These are phyloP conservation scores for Noctua janthina DNA, from an alignment of 2,888 invertebrate genomes.

Conservation along the genomic window DNA sequence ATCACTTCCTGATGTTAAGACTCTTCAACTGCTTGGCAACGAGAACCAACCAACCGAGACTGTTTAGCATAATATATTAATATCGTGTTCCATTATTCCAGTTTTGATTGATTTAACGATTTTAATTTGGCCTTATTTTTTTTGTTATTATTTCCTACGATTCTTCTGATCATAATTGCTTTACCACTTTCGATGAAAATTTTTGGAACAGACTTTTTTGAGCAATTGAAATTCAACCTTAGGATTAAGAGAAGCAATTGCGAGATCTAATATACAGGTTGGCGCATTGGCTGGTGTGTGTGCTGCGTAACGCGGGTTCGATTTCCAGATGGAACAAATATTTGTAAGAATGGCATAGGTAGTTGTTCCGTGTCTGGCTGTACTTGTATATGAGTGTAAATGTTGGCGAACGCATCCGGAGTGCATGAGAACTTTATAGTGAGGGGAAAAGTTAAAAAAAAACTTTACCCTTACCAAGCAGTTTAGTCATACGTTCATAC, in stretches of 20 bases:
- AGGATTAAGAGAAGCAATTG: neutral
- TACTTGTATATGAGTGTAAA: neutral
- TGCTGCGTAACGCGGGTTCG: neutral
- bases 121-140: neutral
- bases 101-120: neutral
- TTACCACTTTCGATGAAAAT: neutral
- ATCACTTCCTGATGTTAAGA: conserved; percentile 18
- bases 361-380: neutral
- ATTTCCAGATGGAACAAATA: neutral
- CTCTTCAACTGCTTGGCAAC: conserved; percentile 1
- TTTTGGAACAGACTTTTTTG: neutral
- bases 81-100: neutral
- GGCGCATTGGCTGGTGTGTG: neutral
- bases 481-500: neutral
- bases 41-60: neutral
- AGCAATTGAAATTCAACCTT: neutral
- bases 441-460: neutral
- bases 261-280: neutral
- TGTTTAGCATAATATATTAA: neutral
- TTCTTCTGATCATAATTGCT: neutral
- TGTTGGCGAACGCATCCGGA: neutral
- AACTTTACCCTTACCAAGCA: neutral
- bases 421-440: neutral
- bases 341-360: neutral
- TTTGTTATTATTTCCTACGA: neutral